phyloP scores from a whole-genome alignment of 2,797 vertebrate genomes.

The Oreochromis mossambicus region DNA sequence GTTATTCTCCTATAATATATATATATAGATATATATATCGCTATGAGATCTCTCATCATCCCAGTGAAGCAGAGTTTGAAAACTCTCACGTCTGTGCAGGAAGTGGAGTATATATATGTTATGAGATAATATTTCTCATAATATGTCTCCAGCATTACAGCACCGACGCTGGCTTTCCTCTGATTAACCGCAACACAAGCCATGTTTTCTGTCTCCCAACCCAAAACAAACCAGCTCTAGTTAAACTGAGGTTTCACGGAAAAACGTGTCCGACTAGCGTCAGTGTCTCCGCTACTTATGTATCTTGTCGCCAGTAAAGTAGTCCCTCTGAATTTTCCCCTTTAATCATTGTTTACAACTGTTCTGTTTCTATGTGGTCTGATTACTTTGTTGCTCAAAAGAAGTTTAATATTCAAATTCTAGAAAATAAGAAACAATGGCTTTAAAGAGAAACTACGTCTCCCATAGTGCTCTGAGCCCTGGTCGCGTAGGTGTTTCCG shows the following conservation, averaged over 20 bases:
- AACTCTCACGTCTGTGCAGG: neutral
- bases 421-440: neutral
- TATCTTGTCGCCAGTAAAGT: neutral
- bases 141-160: neutral
- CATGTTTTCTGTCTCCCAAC: neutral
- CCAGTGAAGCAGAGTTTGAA: neutral
- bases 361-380: neutral
- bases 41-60: neutral
- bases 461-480: constrained; percentile 36
- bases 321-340: neutral
- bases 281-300: neutral
- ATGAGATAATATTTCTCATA: neutral
- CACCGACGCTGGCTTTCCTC: fast-evolving
- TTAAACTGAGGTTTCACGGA: neutral
- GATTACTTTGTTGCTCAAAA: neutral
- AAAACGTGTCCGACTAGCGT: neutral
- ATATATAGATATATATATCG: too few species aligned
- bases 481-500: constrained; percentile 71
- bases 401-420: fast-evolving
- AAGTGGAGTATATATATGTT: neutral
- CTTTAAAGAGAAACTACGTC: constrained; percentile 40
- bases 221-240: neutral
- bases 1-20: neutral
- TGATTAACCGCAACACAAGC: neutral
- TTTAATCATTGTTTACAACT: neutral